These are phyloP conservation scores for Apodemus agrarius DNA, from an alignment of 2,797 vertebrate genomes.

Conservation along the genomic window DNA sequence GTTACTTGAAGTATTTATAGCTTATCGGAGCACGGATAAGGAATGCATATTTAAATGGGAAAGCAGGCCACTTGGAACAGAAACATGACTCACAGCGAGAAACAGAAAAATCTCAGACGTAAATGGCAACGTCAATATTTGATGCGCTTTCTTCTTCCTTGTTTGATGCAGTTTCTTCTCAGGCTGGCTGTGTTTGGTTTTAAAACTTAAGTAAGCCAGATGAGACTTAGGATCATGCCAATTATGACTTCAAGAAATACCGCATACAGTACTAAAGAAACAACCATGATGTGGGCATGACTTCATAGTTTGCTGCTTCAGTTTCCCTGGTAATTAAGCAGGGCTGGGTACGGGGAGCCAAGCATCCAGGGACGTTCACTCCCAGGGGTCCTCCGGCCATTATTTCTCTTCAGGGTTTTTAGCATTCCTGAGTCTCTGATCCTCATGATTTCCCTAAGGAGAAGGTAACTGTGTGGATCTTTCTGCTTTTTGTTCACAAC, in stretches of 20 bases:
- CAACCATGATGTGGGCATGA: neutral
- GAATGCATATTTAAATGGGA: neutral
- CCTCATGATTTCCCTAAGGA: neutral
- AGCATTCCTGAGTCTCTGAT: neutral
- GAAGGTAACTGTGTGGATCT: neutral
- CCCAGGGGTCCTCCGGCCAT: neutral
- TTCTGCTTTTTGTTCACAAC: neutral
- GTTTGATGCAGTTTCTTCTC: neutral
- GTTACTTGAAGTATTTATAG: neutral
- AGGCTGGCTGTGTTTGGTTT: neutral
- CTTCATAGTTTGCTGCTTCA: neutral
- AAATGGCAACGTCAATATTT: slow-evolving; percentile 13
- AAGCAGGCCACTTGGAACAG: slow-evolving; percentile 49
- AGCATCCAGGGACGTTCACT: neutral
- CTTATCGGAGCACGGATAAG: neutral
- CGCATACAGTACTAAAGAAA: neutral
- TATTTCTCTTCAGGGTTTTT: neutral
- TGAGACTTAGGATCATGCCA: neutral
- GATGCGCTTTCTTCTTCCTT: neutral
- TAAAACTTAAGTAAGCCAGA: neutral
- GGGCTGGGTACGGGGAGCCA: neutral
- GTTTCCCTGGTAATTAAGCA: neutral
- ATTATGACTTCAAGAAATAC: neutral
- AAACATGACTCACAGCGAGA: slow-evolving; percentile 1
- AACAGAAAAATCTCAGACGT: neutral